Evolutionary conservation across 1,140 invertebrate genomes (phyloP).

Genomic region (Drosophila azteca): DNA sequence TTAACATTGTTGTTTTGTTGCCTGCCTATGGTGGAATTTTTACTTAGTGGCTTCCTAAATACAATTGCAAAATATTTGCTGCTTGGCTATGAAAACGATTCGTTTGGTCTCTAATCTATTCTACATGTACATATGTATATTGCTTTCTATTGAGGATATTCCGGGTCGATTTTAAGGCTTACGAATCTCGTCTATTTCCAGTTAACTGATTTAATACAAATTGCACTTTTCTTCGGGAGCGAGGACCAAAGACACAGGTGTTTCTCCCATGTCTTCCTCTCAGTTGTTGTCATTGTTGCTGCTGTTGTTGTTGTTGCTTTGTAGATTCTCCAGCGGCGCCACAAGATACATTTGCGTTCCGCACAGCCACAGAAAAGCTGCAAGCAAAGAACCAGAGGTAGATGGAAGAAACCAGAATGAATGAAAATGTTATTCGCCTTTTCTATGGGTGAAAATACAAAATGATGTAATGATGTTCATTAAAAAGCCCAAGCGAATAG

Average conservation of each 20-base stretch:
- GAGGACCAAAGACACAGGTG: constrained; percentile 33
- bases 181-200: constrained; percentile 28
- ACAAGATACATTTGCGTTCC: constrained; percentile 77
- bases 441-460: constrained; percentile 71
- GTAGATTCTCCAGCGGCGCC: constrained; percentile 74
- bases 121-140: constrained; percentile 22
- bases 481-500: constrained; percentile 33
- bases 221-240: constrained; percentile 55
- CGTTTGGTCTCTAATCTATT: constrained; percentile 10
- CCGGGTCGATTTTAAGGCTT: constrained; percentile 59
- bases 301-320: constrained; percentile 30
- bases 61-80: too few species aligned
- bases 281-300: constrained; percentile 21
- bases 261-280: not conserved
- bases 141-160: constrained; percentile 60
- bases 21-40: too few species aligned
- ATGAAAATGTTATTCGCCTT: constrained; percentile 69
- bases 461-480: constrained; percentile 76
- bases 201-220: constrained; percentile 42
- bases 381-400: constrained; percentile 20
- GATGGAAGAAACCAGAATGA: constrained; percentile 34
- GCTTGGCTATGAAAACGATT: constrained; percentile 2
- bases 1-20: too few species aligned
- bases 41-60: too few species aligned
- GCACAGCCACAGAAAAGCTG: constrained; percentile 78